These are phyloP conservation scores for Aplysia californica DNA, from an alignment of 1,140 invertebrate genomes.

Conservation along the genomic window DNA sequence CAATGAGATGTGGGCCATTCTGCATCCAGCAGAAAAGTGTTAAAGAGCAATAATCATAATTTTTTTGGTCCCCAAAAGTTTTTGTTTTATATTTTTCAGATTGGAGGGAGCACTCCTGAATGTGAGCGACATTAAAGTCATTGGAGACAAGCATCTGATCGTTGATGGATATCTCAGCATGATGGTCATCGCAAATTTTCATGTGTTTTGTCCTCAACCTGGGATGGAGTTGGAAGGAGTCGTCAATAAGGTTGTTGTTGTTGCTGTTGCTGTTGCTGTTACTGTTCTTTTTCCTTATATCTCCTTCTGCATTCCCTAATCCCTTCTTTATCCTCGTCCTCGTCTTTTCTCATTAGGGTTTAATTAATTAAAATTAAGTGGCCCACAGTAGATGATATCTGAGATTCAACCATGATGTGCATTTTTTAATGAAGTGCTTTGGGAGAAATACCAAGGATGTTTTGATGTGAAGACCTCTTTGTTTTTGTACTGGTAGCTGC, in stretches of 20 bases:
- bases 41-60: not conserved
- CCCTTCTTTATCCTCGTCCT: too few species aligned
- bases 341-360: too few species aligned
- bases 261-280: not conserved
- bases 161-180: slow-evolving; percentile 23
- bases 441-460: too few species aligned
- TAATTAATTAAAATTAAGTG: too few species aligned
- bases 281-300: not conserved
- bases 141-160: slow-evolving; percentile 18
- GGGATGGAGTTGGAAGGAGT: slow-evolving; percentile 6
- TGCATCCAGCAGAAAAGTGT: too few species aligned
- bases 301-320: too few species aligned
- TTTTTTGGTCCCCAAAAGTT: not conserved
- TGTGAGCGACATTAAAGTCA: slow-evolving; percentile 19
- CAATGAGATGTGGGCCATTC: too few species aligned
- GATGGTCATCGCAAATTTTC: slow-evolving; percentile 19
- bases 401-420: too few species aligned
- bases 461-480: too few species aligned
- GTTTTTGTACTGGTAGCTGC: too few species aligned
- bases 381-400: too few species aligned
- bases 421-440: too few species aligned
- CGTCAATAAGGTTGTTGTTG: slow-evolving; percentile 18
- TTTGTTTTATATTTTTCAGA: not conserved
- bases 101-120: slow-evolving; percentile 17
- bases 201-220: slow-evolving; percentile 2